Conservation (phyloP, 1,140 invertebrate species). For the Batillaria attramentaria region DNA sequence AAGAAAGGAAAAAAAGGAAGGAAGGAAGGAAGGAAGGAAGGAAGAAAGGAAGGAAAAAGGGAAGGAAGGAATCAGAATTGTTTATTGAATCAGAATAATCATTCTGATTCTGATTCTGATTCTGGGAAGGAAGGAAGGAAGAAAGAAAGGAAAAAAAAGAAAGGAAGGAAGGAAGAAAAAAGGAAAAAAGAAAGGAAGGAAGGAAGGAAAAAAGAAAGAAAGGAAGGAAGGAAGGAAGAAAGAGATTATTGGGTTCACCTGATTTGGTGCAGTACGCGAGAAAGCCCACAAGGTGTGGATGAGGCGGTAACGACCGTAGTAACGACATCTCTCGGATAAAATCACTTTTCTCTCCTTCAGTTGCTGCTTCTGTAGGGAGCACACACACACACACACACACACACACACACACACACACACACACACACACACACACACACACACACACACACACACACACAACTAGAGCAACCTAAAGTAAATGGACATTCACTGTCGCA, state of each 20-base stretch:
- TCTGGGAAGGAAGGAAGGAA: no score
- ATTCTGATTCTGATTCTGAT: no score
- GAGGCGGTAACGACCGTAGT: background rate
- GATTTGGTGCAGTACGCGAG: background rate
- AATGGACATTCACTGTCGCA: no score
- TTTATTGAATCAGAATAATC: no score
- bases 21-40: no score
- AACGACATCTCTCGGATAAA: conserved; percentile 1
- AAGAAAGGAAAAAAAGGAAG: no score
- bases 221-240: background rate
- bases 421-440: background rate
- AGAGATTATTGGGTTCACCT: background rate
- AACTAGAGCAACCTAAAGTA: background rate
- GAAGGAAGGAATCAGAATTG: no score
- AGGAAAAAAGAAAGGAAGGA: no score
- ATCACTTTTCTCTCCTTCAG: conserved; percentile 22
- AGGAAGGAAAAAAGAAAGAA: no score
- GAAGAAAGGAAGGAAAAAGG: no score
- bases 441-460: background rate
- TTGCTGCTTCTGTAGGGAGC: conserved; percentile 15
- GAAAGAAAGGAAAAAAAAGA: no score
- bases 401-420: background rate
- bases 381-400: conserved; percentile 6
- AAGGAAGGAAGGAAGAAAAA: no score
- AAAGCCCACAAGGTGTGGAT: background rate